Evolutionary conservation across 2,888 invertebrate genomes (phyloP), one percentile per base, ranked within the genome.

Genomic region (Noctua fimbriata): DNA sequence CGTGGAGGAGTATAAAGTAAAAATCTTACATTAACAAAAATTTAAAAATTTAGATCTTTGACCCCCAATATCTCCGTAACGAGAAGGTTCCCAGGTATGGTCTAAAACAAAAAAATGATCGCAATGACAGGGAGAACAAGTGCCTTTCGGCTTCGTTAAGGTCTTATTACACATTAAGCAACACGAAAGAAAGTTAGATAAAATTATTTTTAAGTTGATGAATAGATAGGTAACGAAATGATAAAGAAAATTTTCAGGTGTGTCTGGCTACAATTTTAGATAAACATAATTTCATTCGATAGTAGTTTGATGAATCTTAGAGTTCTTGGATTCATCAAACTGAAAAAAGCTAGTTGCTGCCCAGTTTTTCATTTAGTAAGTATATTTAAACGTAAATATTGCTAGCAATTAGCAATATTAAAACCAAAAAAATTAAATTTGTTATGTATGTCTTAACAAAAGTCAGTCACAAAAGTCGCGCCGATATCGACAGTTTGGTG

Each of bases 401-500:
- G 58, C 16, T 6, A 58, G n/a, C 60, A 60, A 60, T 60, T 60
- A 60, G 1, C 10, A 36, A 41, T 6, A 18, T 18, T 12, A 9
- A 76, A 78, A 21, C 24, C 18, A 0, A 0, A 18, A 1, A n/a
- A 10, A 28, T 47, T 41, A 1, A 36, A 32, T n/a, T 32, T 18
- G 1, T 32, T 12, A 24, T 16, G 18, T 82, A 58, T 66, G 32
- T 9, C 6, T 10, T 24, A 36, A 2, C 14, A 2, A 79, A 44
- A 60, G 71, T 71, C 12, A 52, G 1, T 18, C n/a, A n/a, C n/a
- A n/a, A n/a, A n/a, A n/a, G n/a, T 36, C 36, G 7, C 7, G 16
- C 0, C 66, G 44, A 72, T 80, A 85, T 85, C 83, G 78, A 87
- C 71, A 78, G 28, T 69, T 16, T 18, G 10, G 65, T 84, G 76